Evolutionary conservation across 1,140 invertebrate species (phyloP), one percentile per base, ranked within the genome.

Genomic region (Phenacoccus solenopsis): DNA sequence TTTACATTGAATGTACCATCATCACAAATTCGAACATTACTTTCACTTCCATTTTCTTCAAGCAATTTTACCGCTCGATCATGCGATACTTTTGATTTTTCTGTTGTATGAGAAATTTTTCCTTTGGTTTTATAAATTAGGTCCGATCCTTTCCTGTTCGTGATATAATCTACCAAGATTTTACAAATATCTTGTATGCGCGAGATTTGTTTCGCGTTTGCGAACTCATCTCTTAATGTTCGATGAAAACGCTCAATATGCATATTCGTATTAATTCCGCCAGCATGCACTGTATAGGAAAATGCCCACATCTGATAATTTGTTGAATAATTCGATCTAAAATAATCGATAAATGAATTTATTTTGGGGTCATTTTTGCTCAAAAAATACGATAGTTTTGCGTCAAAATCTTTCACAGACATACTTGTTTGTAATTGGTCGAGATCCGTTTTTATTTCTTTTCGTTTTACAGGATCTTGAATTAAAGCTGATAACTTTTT

Each of bases 211-310:
- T 71, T 70, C 2, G 69, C 72, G 22, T 70, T 38, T 2, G 28
- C 24, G 64, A 67, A 72, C 4, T 67, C 67, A n/a, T 72, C 32
- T 28, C 70, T 72, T 5, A 72, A 28, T 21, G n/a, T 38, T 49
- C 67, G 64, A 25, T 70, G 72, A 3, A 72, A 28, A 2, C 24
- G n/a, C 67, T 72, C 69, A n/a, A 71, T 16, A 21, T 70, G 56
- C 72, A 72, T 72, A 24, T 70, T 70, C 1, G 67, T 67, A 57
- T 69, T 72, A 1, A 72, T n/a, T n/a, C n/a, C 21, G 0, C 70
- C 72, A 35, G 61, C 27, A 13, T 57, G 28, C 10, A 32, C 5
- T n/a, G 16, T 10, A 32, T 27, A 72, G 12, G 69, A 71, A 28
- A 67, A 71, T 1, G 72, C 72, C 72, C 69, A 72, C 25, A 20